Evolutionary conservation across 2,797 vertebrate genomes (phyloP).

Genomic region (Anguilla pacifica): DNA sequence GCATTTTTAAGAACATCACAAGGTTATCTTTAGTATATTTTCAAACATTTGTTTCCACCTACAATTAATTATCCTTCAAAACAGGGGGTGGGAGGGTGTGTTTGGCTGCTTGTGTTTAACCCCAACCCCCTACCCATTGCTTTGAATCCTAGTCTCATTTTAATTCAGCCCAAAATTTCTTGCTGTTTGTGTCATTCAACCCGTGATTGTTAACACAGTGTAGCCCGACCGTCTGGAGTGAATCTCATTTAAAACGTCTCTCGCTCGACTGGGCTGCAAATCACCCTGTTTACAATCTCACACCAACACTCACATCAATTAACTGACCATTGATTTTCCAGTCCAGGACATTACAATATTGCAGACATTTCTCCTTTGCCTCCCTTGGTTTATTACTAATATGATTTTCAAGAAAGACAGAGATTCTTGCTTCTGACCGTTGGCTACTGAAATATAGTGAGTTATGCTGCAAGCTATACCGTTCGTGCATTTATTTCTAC

Average conservation of each 20-base stretch:
- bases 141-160: conserved; percentile 49
- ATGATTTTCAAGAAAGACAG: conserved; percentile 54
- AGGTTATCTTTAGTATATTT: conserved; percentile 37
- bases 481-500: background rate
- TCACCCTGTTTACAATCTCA: conserved; percentile 87
- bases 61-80: conserved; percentile 40
- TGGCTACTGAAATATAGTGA: background rate
- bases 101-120: conserved; percentile 45
- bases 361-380: conserved; percentile 54
- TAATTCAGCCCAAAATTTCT: conserved; percentile 51
- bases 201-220: conserved; percentile 60
- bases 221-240: conserved; percentile 64
- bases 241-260: conserved; percentile 81
- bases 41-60: conserved; percentile 36
- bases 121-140: conserved; percentile 42
- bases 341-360: conserved; percentile 79
- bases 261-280: conserved; percentile 82
- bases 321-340: conserved; percentile 84
- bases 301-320: conserved; percentile 82
- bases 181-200: conserved; percentile 63
- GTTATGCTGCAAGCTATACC: background rate
- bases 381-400: conserved; percentile 31
- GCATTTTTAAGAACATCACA: conserved; percentile 23
- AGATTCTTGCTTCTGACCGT: conserved; percentile 49
- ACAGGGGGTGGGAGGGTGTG: conserved; percentile 44